Conservation (phyloP, 2,113 vertebrate genomes). For the Pelecanus crispus region DNA sequence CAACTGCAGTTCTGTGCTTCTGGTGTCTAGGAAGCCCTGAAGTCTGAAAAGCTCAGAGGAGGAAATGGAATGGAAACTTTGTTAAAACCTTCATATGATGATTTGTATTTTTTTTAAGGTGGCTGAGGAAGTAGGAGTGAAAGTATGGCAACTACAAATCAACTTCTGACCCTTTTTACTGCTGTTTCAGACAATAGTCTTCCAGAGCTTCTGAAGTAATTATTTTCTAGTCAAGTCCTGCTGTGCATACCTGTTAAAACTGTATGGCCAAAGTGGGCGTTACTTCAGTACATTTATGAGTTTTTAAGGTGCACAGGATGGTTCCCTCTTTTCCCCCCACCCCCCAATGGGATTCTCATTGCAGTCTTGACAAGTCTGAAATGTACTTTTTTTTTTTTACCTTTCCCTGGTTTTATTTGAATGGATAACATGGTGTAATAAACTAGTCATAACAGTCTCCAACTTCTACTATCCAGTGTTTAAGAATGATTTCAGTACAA, state of each 20-base stretch:
- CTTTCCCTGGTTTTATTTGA: not conserved
- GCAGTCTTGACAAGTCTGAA: not conserved
- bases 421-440: not conserved
- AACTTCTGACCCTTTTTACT: not conserved
- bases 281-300: not conserved
- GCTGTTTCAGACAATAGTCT: not conserved
- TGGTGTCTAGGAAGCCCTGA: not conserved
- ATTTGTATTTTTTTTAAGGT: not conserved
- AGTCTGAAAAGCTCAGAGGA: not conserved
- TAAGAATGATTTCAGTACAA: not conserved
- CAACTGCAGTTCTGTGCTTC: not conserved
- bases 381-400: not conserved
- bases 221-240: not conserved
- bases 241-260: not conserved
- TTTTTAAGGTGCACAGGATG: not conserved
- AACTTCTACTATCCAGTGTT: not conserved
- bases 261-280: not conserved
- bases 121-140: not conserved
- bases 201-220: not conserved
- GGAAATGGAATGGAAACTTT: not conserved
- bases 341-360: not conserved
- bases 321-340: not conserved
- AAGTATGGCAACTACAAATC: not conserved
- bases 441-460: not conserved
- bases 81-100: not conserved